phyloP scores from a whole-genome alignment of 2,888 invertebrate species.

The Notodonta dromedarius region DNA sequence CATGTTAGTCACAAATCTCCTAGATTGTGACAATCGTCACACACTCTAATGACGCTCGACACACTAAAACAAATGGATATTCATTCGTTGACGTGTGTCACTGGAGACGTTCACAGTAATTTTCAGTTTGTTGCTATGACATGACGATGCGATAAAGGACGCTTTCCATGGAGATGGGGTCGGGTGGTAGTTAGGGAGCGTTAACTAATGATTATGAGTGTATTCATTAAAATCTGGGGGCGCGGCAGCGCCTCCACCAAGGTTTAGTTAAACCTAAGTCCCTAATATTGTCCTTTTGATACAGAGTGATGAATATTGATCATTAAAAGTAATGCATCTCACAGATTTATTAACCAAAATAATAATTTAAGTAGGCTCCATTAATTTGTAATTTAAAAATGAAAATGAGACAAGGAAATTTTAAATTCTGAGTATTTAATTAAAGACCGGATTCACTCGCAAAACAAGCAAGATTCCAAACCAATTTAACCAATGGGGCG shows the following conservation, averaged over 20 bases:
- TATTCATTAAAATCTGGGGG: background rate
- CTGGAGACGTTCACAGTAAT: slow-evolving; percentile 23
- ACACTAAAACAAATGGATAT: slow-evolving; percentile 28
- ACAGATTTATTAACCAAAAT: no score
- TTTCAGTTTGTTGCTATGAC: background rate
- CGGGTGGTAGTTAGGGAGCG: slow-evolving; percentile 18
- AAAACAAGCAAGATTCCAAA: background rate
- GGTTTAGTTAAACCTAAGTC: no score
- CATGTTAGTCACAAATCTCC: no score
- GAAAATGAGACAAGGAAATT: background rate
- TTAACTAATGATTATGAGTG: slow-evolving; percentile 9
- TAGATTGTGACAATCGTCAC: background rate
- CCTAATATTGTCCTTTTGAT: no score
- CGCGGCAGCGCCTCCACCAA: no score
- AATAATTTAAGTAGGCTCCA: no score
- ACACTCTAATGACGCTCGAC: background rate
- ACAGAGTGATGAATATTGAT: no score
- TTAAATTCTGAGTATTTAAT: slow-evolving; percentile 1
- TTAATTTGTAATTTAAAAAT: background rate
- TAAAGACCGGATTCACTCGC: background rate
- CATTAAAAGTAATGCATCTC: no score
- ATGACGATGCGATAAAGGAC: slow-evolving; percentile 23
- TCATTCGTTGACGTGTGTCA: slow-evolving; percentile 15
- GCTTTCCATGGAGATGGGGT: slow-evolving; percentile 22
- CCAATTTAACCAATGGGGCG: slow-evolving; percentile 8